A percentile compares a stretch with the other conserved stretches of the same genome.
Conservation (phyloP, 2,113 vertebrate genomes). For the Grammomys surdaster region DNA sequence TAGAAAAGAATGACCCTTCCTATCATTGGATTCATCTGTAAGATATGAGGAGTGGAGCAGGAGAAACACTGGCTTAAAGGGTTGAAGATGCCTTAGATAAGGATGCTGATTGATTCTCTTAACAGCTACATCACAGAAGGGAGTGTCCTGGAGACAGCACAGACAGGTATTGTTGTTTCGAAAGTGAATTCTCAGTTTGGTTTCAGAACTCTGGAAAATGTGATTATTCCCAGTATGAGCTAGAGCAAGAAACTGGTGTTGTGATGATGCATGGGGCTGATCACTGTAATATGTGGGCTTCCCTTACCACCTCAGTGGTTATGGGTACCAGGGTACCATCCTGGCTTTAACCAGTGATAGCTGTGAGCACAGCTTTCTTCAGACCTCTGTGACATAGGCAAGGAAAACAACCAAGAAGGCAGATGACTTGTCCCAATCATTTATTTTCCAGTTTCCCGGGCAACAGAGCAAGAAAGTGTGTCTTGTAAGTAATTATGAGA, state of each 20-base stretch:
- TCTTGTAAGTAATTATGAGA: not conserved
- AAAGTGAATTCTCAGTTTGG: constrained; percentile 43
- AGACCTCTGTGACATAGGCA: not conserved
- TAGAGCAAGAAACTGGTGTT: constrained; percentile 1
- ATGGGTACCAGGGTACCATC: not conserved
- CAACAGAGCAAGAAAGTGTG: not conserved
- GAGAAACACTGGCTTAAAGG: not conserved
- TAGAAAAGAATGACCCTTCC: not conserved
- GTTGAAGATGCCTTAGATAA: not conserved
- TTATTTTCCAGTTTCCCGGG: not conserved
- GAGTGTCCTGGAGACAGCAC: not conserved
- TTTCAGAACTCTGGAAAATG: constrained; percentile 31
- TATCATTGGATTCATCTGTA: not conserved
- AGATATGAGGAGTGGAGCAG: not conserved
- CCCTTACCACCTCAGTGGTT: not conserved
- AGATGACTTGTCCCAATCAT: not conserved
- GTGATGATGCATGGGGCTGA: not conserved
- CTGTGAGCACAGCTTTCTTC: not conserved
- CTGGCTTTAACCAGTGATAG: not conserved
- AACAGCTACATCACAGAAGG: not conserved
- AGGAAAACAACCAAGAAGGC: not conserved
- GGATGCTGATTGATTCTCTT: not conserved
- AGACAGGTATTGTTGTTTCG: not conserved
- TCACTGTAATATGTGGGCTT: not conserved
- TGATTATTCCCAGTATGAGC: constrained; percentile 33